Conservation (phyloP, 2,888 invertebrate species). For the Drosophila histrio region DNA sequence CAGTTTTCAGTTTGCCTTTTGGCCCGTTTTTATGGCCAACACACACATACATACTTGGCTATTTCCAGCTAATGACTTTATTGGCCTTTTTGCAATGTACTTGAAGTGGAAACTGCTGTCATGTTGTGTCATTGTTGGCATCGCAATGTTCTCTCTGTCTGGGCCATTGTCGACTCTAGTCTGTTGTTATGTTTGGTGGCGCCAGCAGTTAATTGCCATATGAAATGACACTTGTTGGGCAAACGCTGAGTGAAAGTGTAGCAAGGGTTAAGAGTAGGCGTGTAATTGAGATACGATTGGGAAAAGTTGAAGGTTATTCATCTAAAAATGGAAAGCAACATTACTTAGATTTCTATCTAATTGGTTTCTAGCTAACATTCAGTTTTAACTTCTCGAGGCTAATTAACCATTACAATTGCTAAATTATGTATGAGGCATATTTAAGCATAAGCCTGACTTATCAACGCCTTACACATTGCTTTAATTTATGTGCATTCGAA, state of each 20-base stretch:
- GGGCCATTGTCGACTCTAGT: constrained; percentile 47
- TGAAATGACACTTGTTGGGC: constrained; percentile 47
- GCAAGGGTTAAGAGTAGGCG: constrained; percentile 51
- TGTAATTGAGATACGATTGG: constrained; percentile 15
- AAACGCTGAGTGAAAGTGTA: constrained; percentile 65
- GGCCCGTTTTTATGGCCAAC: constrained; percentile 43
- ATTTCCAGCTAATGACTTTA: constrained; percentile 73
- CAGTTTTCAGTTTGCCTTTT: constrained; percentile 35
- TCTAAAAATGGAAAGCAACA: not conserved
- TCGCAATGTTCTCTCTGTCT: constrained; percentile 25
- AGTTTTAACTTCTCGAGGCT: constrained; percentile 5
- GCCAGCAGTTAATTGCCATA: constrained; percentile 74
- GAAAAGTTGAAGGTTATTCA: constrained; percentile 16
- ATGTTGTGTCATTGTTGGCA: constrained; percentile 77
- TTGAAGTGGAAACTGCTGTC: constrained; percentile 63
- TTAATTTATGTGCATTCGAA: constrained; percentile 66
- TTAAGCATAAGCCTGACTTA: constrained; percentile 28
- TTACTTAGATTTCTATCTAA: constrained; percentile 5
- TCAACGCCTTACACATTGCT: constrained; percentile 53
- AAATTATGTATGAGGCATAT: constrained; percentile 37
- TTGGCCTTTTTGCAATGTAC: constrained; percentile 63
- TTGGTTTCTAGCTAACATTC: constrained; percentile 14
- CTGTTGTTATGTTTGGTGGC: constrained; percentile 65
- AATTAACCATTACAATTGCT: constrained; percentile 21
- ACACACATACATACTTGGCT: constrained; percentile 22